Base-by-base conservation (phyloP, 2,113 vertebrate species). In the Tachysurus vachellii region DNA sequence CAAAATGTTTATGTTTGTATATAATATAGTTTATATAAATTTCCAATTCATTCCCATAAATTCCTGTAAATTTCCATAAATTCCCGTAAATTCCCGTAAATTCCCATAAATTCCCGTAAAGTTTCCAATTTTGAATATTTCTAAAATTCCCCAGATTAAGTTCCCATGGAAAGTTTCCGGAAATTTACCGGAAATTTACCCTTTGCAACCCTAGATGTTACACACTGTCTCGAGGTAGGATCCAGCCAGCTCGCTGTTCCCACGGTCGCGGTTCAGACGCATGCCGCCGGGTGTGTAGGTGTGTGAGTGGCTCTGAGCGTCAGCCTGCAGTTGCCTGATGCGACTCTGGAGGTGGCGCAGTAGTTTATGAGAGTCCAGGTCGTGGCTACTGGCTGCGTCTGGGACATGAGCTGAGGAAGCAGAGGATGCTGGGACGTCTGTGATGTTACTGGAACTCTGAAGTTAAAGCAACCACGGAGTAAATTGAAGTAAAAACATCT, bases 281-380 rank as follows among this genome's bases (percentile, higher is more conserved):
- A 16, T 31, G 8, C 47, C 59, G 13, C 64, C 36, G 64, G 81
- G 47, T 42, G 80, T 12, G 64, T 36, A 42, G 19, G 80, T 76
- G 66, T 82, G 14, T 47, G 80, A 5, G 47, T 28, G 68, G 12
- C 10, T 66, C 80, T 92, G 93, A 56, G 93, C 94, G 88, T 95
- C 95, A 1, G 92, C 86, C 13, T 91, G 91, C 23, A 96, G 94
- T 88, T 95, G 95, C 64, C 88, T 93, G 85, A 96, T 94, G 71
- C 91, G 93, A 75, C 91, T 91, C 92, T 95, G 95, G 50, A 96
- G 94, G 91, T 94, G 92, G 28, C 81, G 90, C 2, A 96, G 90
- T 5, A 96, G 91, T 83, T 94, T 95, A 26, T 94, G 89, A 10
- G 95, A 93, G 82, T 93, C 90, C 68, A 93, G 79, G 31, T 94